Evolutionary conservation across 2,113 vertebrate genomes (phyloP).

Genomic region (Bubo blakistoni): DNA sequence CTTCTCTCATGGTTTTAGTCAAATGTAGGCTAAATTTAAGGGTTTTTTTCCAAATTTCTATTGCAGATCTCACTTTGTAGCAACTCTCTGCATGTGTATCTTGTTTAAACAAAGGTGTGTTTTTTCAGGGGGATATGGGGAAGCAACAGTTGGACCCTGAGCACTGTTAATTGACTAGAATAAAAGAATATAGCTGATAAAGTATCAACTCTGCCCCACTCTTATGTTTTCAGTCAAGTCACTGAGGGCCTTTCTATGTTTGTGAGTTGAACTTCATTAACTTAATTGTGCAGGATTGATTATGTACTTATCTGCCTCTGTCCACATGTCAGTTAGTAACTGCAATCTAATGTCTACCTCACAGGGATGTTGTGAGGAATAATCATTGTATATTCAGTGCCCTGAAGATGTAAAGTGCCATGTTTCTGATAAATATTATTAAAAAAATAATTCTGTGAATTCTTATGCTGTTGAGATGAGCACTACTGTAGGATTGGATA

Average conservation of each 20-base stretch:
- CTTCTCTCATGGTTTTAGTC: not conserved
- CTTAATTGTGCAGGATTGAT: not conserved
- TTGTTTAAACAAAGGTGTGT: not conserved
- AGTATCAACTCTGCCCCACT: not conserved
- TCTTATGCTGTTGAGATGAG: not conserved
- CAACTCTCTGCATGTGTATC: not conserved
- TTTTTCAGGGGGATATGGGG: not conserved
- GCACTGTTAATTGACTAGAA: not conserved
- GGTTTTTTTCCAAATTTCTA: not conserved
- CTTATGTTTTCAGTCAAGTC: not conserved
- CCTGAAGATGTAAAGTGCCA: slow-evolving; percentile 36
- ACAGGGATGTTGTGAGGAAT: slow-evolving; percentile 46
- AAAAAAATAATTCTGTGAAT: not conserved
- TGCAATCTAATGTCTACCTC: not conserved
- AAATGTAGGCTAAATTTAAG: not conserved
- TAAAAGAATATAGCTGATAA: not conserved
- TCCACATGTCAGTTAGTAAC: not conserved
- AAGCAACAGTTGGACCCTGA: not conserved
- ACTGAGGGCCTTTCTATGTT: not conserved
- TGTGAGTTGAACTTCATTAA: not conserved
- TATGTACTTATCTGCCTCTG: not conserved
- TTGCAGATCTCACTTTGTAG: not conserved
- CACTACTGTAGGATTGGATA: not conserved
- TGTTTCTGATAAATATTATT: slow-evolving; percentile 21
- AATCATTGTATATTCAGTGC: slow-evolving; percentile 11